Conservation (phyloP, 2,888 invertebrate genomes). For the Opisthograptis luteolata region DNA sequence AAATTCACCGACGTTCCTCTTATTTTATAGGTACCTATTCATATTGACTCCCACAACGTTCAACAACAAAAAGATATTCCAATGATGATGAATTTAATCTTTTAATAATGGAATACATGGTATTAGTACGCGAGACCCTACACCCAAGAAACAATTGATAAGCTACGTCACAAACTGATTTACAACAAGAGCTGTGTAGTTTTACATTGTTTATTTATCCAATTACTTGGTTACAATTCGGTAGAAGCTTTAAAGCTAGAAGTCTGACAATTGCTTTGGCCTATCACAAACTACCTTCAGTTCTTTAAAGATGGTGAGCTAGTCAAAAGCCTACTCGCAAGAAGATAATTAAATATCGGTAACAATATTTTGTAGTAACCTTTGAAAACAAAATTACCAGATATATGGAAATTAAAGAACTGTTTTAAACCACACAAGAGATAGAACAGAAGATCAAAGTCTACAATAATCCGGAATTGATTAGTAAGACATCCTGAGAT, state of each 20-base stretch:
- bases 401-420: too few relatives aligned
- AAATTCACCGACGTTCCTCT: not conserved
- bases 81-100: constrained; percentile 58
- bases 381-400: too few relatives aligned
- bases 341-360: too few relatives aligned
- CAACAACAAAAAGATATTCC: constrained; percentile 53
- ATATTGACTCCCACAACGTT: constrained; percentile 29
- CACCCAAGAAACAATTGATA: constrained; percentile 42
- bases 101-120: constrained; percentile 59
- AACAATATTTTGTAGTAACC: too few relatives aligned
- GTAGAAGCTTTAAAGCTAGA: constrained; percentile 47
- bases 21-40: not conserved
- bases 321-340: too few relatives aligned
- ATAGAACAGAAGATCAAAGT: too few relatives aligned
- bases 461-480: too few relatives aligned
- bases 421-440: too few relatives aligned
- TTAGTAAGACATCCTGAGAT: too few relatives aligned
- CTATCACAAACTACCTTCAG: not conserved
- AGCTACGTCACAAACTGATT: constrained; percentile 48
- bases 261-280: not conserved
- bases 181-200: constrained; percentile 36
- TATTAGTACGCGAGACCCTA: constrained; percentile 53
- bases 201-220: constrained; percentile 44
- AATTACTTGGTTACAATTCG: constrained; percentile 42
- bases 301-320: too few relatives aligned